Conservation (phyloP, 1,140 invertebrate genomes). For the Tigriopus japonicus region DNA sequence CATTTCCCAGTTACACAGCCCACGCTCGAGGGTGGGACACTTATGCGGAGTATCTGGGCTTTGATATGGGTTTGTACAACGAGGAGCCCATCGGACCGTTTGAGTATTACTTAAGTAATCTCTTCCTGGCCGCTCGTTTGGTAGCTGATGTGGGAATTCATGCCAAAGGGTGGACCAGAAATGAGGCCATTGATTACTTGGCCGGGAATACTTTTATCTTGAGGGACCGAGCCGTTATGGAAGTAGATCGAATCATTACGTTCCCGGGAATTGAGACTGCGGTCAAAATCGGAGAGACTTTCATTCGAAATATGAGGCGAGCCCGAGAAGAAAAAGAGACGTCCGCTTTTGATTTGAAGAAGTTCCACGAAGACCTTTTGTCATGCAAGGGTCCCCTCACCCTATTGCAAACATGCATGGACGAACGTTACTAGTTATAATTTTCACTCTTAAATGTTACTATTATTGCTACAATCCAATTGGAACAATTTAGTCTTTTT, state of each 20-base stretch:
- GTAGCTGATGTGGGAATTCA: slow-evolving; percentile 31
- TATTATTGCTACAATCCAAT: too few relatives aligned
- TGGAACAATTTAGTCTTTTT: too few relatives aligned
- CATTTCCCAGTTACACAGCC: background rate
- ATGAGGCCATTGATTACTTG: slow-evolving; percentile 20
- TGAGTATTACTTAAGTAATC: slow-evolving; percentile 24
- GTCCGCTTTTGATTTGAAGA: slow-evolving; percentile 22
- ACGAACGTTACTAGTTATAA: too few relatives aligned
- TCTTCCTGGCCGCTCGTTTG: slow-evolving; percentile 25
- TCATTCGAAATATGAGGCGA: slow-evolving; percentile 24
- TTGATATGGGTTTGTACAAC: slow-evolving; percentile 25
- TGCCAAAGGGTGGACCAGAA: slow-evolving; percentile 25
- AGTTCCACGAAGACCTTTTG: slow-evolving; percentile 26
- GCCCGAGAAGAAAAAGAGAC: slow-evolving; percentile 23
- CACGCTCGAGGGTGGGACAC: slow-evolving; percentile 25
- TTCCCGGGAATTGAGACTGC: slow-evolving; percentile 31
- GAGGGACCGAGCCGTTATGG: too few relatives aligned
- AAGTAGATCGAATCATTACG: slow-evolving; percentile 20
- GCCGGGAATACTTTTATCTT: background rate
- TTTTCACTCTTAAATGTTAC: too few relatives aligned
- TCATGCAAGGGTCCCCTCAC: slow-evolving; percentile 23
- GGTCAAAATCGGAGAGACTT: slow-evolving; percentile 31
- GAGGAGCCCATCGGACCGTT: slow-evolving; percentile 18
- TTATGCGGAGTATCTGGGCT: slow-evolving; percentile 27
- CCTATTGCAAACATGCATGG: too few relatives aligned